A percentile compares a stretch with the other conserved stretches of the same genome.
Conservation (phyloP, 2,797 vertebrate species). For the Oryzias sinensis region DNA sequence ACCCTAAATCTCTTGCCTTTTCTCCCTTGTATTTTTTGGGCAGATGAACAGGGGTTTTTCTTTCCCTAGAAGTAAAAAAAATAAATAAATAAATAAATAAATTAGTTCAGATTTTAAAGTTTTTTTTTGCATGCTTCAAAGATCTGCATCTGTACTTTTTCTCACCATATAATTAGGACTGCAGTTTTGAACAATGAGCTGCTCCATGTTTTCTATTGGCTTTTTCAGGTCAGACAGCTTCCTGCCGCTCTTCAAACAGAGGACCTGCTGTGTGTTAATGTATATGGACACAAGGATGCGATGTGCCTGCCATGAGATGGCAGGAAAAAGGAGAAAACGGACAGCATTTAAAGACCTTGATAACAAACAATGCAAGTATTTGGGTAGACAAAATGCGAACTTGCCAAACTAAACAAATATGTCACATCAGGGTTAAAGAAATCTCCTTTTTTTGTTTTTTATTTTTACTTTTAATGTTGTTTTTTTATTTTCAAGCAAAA, state of each 20-base stretch:
- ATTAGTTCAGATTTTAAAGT: neutral
- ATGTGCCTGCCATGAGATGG: slow-evolving; percentile 44
- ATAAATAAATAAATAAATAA: neutral
- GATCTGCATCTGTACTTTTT: neutral
- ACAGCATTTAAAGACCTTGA: neutral
- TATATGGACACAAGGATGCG: slow-evolving; percentile 74
- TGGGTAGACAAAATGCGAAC: neutral
- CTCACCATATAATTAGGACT: slow-evolving; percentile 59
- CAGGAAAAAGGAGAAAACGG: neutral
- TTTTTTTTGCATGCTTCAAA: neutral
- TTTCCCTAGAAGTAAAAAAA: slow-evolving; percentile 56
- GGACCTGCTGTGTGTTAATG: slow-evolving; percentile 59
- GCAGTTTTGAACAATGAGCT: slow-evolving; percentile 71
- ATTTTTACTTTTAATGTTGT: too few relatives aligned
- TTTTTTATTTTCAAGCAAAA: too few relatives aligned
- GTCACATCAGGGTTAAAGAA: too few relatives aligned
- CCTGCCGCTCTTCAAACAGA: slow-evolving; percentile 54
- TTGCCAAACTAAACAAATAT: neutral
- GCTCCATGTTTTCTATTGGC: slow-evolving; percentile 68
- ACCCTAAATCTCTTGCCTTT: slow-evolving; percentile 60
- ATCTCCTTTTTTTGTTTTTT: too few relatives aligned
- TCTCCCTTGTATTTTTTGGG: slow-evolving; percentile 54
- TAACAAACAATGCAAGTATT: neutral
- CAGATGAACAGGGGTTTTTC: slow-evolving; percentile 51
- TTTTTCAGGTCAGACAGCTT: slow-evolving; percentile 38